Conservation (phyloP, 53 echinoderm and acorn worm species). For the Mesocentrotus franciscanus region DNA sequence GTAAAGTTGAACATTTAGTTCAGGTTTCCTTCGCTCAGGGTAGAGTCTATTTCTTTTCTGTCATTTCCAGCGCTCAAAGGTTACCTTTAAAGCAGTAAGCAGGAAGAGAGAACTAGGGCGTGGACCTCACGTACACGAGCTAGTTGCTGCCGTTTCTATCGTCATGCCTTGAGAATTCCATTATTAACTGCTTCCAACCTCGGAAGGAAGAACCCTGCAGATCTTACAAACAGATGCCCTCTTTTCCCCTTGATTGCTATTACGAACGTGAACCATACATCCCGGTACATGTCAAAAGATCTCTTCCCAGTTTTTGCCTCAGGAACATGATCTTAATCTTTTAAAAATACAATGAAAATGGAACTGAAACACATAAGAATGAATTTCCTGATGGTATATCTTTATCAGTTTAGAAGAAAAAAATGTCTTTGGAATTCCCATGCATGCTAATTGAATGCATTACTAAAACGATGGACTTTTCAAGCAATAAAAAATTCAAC, state of each 20-base stretch:
- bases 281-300: background rate
- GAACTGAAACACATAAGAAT: too few relatives aligned
- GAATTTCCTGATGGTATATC: too few relatives aligned
- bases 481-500: too few relatives aligned
- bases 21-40: background rate
- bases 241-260: background rate
- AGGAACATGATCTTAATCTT: background rate
- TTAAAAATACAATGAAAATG: too few relatives aligned
- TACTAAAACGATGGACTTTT: too few relatives aligned
- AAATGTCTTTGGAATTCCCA: too few relatives aligned
- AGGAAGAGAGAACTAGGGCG: background rate
- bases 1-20: background rate
- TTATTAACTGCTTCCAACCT: constrained; percentile 48
- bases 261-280: background rate
- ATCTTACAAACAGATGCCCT: constrained; percentile 48
- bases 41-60: background rate
- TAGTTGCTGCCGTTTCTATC: constrained; percentile 17
- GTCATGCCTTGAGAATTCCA: constrained; percentile 36
- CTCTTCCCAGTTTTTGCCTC: background rate
- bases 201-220: constrained; percentile 3
- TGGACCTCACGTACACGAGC: constrained; percentile 3
- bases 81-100: background rate
- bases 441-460: too few relatives aligned
- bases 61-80: too few relatives aligned
- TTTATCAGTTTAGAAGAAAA: too few relatives aligned